phyloP scores from a whole-genome alignment of 2,113 vertebrate species.

The Daboia siamensis region DNA sequence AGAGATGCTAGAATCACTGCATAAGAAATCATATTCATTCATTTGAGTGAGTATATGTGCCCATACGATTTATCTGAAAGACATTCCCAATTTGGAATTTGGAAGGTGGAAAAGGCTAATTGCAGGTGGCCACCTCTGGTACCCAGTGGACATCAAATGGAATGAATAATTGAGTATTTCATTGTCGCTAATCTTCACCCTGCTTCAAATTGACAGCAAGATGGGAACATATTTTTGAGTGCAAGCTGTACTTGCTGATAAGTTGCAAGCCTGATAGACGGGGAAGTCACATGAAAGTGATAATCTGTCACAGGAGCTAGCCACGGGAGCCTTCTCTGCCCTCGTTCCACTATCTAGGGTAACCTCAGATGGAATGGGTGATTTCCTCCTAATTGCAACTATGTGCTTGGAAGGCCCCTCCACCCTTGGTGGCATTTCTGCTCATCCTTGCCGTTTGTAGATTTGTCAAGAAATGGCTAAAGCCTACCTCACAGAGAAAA shows the following conservation, averaged over 20 bases:
- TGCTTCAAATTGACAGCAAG: neutral
- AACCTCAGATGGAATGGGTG: slow-evolving; percentile 22
- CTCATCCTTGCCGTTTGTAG: neutral
- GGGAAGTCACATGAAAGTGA: slow-evolving; percentile 33
- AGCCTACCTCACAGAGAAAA: neutral
- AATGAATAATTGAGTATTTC: slow-evolving; percentile 21
- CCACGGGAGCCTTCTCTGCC: slow-evolving; percentile 14
- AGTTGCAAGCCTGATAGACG: slow-evolving; percentile 19
- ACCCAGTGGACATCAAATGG: slow-evolving; percentile 6
- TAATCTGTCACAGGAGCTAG: slow-evolving; percentile 27
- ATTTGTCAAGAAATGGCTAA: neutral
- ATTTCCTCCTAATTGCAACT: slow-evolving; percentile 20
- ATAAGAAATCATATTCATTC: neutral
- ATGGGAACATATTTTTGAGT: slow-evolving; percentile 14
- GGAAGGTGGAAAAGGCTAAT: slow-evolving; percentile 11
- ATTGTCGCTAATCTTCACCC: slow-evolving; percentile 25
- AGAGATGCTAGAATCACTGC: neutral
- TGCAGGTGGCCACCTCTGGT: slow-evolving; percentile 5
- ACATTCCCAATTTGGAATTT: neutral
- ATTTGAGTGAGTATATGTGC: neutral
- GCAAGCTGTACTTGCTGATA: slow-evolving; percentile 32
- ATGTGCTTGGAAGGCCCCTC: neutral
- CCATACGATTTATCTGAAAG: neutral
- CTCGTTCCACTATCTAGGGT: slow-evolving; percentile 9
- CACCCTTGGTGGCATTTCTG: neutral